phyloP scores from a whole-genome alignment of 2,113 vertebrate species.

The Capreolus pygargus region DNA sequence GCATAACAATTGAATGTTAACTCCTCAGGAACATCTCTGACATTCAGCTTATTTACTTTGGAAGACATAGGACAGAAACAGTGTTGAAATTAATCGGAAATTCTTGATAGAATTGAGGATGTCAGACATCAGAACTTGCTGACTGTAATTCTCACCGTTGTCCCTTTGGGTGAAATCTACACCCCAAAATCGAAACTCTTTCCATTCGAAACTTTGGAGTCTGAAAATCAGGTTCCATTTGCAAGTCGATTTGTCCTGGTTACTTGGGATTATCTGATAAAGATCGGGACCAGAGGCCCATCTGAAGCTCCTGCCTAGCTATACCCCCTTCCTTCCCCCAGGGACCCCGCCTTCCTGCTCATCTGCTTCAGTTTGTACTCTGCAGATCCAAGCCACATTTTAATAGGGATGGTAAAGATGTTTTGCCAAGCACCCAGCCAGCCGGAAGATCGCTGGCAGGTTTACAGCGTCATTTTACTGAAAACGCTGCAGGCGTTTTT shows the following conservation, averaged over 20 bases:
- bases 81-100: not conserved
- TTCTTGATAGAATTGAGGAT: not conserved
- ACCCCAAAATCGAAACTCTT: not conserved
- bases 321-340: not conserved
- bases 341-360: not conserved
- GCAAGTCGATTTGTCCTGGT: not conserved
- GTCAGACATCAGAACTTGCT: not conserved
- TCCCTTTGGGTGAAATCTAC: not conserved
- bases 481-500: conserved; percentile 60
- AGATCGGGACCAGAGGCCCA: conserved; percentile 38
- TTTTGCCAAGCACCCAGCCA: conserved; percentile 69
- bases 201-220: not conserved
- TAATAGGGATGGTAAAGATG: conserved; percentile 50
- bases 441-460: conserved; percentile 62
- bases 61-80: not conserved
- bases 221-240: not conserved
- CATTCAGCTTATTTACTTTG: not conserved
- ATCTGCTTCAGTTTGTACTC: not conserved
- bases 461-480: conserved; percentile 64
- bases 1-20: not conserved
- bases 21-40: not conserved
- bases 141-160: not conserved
- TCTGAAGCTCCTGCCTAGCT: conserved; percentile 39
- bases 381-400: conserved; percentile 36
- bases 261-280: not conserved